A percentile compares a stretch with the other conserved stretches of the same genome.
Conservation (phyloP, 2,113 vertebrate species). For the Pseudorectes ferrugineus region DNA sequence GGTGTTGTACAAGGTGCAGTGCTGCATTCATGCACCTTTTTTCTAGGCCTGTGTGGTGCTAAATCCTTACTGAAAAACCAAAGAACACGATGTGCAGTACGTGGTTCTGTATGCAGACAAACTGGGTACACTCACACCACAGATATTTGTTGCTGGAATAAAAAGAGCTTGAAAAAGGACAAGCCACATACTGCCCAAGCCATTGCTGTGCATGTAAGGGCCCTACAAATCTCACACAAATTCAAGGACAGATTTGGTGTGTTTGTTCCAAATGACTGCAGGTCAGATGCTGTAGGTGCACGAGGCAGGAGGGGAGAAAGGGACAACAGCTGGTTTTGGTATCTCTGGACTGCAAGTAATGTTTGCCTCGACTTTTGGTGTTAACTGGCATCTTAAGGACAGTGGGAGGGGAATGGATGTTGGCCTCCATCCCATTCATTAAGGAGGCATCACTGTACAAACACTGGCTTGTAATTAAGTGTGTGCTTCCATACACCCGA, state of each 20-base stretch:
- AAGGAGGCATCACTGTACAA: background rate
- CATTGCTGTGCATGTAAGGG: background rate
- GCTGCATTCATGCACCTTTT: background rate
- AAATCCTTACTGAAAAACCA: background rate
- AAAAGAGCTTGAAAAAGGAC: background rate
- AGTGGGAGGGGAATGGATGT: background rate
- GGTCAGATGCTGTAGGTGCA: background rate
- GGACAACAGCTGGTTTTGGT: background rate
- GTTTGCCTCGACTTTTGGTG: background rate
- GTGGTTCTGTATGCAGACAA: background rate
- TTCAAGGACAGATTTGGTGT: background rate
- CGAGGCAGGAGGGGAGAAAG: background rate
- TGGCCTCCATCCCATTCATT: background rate
- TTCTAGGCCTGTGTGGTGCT: background rate
- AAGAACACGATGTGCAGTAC: background rate
- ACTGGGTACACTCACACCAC: background rate
- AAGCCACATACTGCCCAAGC: background rate
- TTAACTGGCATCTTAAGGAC: background rate
- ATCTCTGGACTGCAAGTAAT: background rate
- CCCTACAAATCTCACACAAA: background rate
- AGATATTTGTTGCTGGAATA: background rate
- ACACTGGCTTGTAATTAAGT: background rate
- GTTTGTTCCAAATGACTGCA: background rate
- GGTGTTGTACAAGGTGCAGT: background rate
- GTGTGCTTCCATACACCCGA: background rate